Percentiles rank a stretch among this genome's conserved stretches.
Evolutionary conservation across 2,113 vertebrate genomes (phyloP).

Genomic region (Ancistrus triradiatus): DNA sequence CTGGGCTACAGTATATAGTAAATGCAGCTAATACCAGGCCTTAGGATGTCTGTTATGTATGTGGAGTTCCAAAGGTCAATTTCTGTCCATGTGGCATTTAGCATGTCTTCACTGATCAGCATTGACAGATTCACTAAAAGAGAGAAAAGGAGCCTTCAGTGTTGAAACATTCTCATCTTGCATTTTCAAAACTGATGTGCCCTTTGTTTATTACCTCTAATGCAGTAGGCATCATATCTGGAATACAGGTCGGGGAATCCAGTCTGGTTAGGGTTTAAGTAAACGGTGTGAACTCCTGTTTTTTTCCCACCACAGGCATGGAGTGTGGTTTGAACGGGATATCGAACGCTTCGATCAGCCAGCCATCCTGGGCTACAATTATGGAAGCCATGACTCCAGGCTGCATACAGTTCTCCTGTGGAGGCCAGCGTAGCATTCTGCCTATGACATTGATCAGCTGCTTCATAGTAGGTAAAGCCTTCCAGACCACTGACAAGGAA

Average conservation of each 20-base stretch:
- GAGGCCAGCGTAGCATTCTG: constrained; percentile 83
- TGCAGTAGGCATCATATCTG: constrained; percentile 88
- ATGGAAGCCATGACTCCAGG: constrained; percentile 86
- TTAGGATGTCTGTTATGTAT: constrained; percentile 31
- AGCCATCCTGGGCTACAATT: constrained; percentile 89
- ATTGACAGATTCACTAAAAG: constrained; percentile 36
- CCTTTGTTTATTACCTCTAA: constrained; percentile 70
- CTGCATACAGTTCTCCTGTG: constrained; percentile 80
- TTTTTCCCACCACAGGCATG: constrained; percentile 75
- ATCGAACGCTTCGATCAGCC: constrained; percentile 84
- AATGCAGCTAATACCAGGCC: constrained; percentile 35
- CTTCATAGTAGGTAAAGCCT: constrained; percentile 84
- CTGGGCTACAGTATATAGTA: neutral
- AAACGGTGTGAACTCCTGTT: constrained; percentile 81
- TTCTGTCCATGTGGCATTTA: constrained; percentile 33
- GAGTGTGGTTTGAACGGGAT: constrained; percentile 77
- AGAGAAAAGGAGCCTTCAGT: neutral
- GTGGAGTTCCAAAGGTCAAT: constrained; percentile 42
- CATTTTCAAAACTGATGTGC: neutral
- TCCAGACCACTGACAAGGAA: constrained; percentile 81
- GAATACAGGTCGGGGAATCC: constrained; percentile 80
- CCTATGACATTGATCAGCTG: constrained; percentile 74
- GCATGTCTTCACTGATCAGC: constrained; percentile 24
- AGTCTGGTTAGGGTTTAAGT: constrained; percentile 81
- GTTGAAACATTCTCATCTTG: neutral